Evolutionary conservation across 37 sponge, comb jelly and placozoan species (phyloP), one percentile per base, ranked within the genome.

Genomic region (Axinella damicornis): DNA sequence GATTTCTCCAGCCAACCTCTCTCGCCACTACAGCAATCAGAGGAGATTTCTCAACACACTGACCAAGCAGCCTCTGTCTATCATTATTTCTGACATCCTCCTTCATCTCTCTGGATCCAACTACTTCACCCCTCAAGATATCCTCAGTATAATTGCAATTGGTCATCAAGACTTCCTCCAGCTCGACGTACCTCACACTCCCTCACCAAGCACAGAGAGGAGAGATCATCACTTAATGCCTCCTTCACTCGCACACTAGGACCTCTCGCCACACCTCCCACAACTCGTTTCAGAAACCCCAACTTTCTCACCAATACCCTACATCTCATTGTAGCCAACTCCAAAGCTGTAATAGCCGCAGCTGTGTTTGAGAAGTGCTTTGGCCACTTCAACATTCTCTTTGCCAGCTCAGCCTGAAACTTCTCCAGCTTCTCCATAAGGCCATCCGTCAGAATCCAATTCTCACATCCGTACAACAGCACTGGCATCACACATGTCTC

Each of bases 101-200:
- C 46, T 46, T 46, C 46, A 46, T 9, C 9, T 46, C 46, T 46
- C 46, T 46, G 4, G 9, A 9, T 9, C 9, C 46, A 46, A 46
- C 46, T 46, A 46, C 46, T 9, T 46, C 68, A 13, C 33, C 33
- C 19, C 68, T 67, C 28, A 67, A 2, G 4, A 67, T 34, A 19
- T 67, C 11, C 27, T 67, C 68, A 31, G 68, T 67, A 11, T 33
- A 67, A 2, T 11, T 67, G 9, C 12, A 67, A 2, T 11, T 67
- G 9, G 68, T 67, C 28, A 30, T 31, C 33, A 67, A 64, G n/a
- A 11, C 12, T 2, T 24, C 34, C 33, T 67, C 68, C 33, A 30
- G 34, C 4, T 67, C n/a, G n/a, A n/a, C n/a, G n/a, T n/a, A n/a
- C 68, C 5, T 34, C 33, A 67, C 68, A 67, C 68, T 67, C 68